A percentile compares a stretch with the other conserved stretches of the same genome.
These are phyloP conservation scores for Caerostris extrusa DNA, from an alignment of 1,140 invertebrate genomes.

Conservation along the genomic window DNA sequence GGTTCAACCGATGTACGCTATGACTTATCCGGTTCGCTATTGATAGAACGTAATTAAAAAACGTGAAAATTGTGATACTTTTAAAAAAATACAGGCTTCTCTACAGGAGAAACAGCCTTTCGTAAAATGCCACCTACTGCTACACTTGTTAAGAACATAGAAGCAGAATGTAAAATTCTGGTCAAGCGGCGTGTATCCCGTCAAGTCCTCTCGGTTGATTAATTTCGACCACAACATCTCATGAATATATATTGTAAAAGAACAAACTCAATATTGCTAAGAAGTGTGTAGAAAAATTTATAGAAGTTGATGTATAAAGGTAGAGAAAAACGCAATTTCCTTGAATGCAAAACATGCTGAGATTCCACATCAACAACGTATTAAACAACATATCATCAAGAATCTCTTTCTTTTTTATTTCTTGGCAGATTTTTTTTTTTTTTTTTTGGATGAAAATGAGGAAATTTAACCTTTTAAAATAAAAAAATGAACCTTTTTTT, in stretches of 20 bases:
- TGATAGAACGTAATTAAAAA: constrained; percentile 21
- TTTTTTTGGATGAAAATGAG: too few species aligned
- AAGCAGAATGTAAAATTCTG: not conserved
- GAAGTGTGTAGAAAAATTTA: not conserved
- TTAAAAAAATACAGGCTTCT: constrained; percentile 18
- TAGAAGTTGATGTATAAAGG: not conserved
- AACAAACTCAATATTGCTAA: not conserved
- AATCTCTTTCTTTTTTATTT: too few species aligned
- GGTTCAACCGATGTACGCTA: not conserved
- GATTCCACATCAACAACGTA: too few species aligned
- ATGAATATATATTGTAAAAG: constrained; percentile 45
- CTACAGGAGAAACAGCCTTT: constrained; percentile 17
- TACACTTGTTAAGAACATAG: constrained; percentile 12
- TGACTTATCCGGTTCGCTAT: constrained; percentile 20
- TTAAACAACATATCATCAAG: too few species aligned
- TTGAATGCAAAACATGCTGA: not conserved
- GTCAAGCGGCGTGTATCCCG: constrained; percentile 11
- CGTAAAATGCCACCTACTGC: constrained; percentile 36
- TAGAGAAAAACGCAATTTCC: not conserved
- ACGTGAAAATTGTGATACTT: constrained; percentile 57
- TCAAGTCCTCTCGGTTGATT: constrained; percentile 37
- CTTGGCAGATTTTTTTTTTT: too few species aligned
- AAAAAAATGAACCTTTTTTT: too few species aligned
- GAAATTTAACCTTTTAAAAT: too few species aligned
- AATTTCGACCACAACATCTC: constrained; percentile 22